A percentile compares a stretch with the other conserved stretches of the same genome.
These are phyloP conservation scores for Limnephilus lunatus DNA, from an alignment of 2,888 invertebrate species.

Conservation along the genomic window DNA sequence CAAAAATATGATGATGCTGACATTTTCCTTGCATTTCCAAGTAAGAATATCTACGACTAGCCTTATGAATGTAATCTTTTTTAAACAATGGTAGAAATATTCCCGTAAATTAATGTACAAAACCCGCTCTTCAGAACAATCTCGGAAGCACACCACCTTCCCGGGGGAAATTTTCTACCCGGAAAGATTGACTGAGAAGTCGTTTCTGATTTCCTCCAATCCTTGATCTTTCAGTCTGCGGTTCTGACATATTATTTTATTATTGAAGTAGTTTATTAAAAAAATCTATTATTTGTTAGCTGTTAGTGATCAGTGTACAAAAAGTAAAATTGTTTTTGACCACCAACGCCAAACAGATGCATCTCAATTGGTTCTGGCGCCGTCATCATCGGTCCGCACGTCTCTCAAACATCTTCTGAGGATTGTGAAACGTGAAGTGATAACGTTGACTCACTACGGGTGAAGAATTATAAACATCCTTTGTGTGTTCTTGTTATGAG, in stretches of 20 bases:
- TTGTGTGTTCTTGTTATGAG: too few species aligned
- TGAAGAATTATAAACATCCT: neutral
- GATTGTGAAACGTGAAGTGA: neutral
- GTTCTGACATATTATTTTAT: neutral
- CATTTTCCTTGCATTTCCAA: neutral
- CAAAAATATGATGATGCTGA: neutral
- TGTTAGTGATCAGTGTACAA: neutral
- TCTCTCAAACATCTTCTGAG: neutral
- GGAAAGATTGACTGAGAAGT: constrained; percentile 52
- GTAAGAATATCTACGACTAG: too few species aligned
- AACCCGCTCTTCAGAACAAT: neutral
- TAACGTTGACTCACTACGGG: neutral
- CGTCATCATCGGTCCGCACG: neutral
- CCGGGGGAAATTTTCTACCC: constrained; percentile 60
- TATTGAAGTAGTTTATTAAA: neutral
- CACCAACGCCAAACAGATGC: neutral
- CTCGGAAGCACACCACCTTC: neutral
- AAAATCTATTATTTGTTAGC: neutral
- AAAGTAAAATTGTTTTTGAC: neutral
- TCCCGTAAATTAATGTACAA: neutral
- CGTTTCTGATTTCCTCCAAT: constrained; percentile 44
- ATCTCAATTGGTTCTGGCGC: neutral
- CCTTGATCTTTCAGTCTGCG: neutral
- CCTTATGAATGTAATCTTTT: neutral
- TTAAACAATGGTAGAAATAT: neutral